A percentile compares a stretch with the other conserved stretches of the same genome.
These are phyloP conservation scores for Oligia fasciuncula DNA, from an alignment of 2,888 invertebrate genomes.

Conservation along the genomic window DNA sequence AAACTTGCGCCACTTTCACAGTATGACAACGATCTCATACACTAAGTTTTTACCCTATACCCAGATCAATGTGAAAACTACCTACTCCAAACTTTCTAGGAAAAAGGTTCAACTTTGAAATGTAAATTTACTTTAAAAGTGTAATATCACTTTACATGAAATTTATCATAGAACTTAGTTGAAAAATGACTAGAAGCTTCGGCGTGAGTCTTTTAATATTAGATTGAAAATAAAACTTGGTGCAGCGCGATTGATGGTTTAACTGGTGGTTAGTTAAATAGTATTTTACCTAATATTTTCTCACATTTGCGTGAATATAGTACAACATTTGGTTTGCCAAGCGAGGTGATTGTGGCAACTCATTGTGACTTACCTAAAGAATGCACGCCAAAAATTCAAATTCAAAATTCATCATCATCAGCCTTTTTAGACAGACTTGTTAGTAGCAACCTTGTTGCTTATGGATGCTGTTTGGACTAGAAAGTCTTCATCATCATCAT, in stretches of 20 bases:
- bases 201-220: slow-evolving; percentile 63
- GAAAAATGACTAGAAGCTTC: slow-evolving; percentile 68
- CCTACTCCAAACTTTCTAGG: slow-evolving; percentile 17
- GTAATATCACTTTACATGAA: slow-evolving; percentile 69
- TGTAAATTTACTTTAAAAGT: slow-evolving; percentile 67
- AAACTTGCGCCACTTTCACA: slow-evolving; percentile 6
- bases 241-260: slow-evolving; percentile 56
- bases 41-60: slow-evolving; percentile 28
- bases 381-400: no score
- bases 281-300: not conserved
- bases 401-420: no score
- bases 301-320: not conserved
- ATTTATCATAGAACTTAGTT: slow-evolving; percentile 65
- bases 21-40: slow-evolving; percentile 27
- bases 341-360: no score
- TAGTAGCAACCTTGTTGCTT: no score
- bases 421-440: no score
- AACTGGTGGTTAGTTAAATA: not conserved
- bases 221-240: slow-evolving; percentile 60
- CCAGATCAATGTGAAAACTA: slow-evolving; percentile 36
- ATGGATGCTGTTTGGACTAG: no score
- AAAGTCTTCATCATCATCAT: no score
- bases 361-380: no score
- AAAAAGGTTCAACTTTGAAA: slow-evolving; percentile 45
- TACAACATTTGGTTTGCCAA: no score